A percentile compares a stretch with the other conserved stretches of the same genome.
These are phyloP conservation scores for Dascyllus trimaculatus DNA, from an alignment of 2,113 vertebrate species.

Conservation along the genomic window DNA sequence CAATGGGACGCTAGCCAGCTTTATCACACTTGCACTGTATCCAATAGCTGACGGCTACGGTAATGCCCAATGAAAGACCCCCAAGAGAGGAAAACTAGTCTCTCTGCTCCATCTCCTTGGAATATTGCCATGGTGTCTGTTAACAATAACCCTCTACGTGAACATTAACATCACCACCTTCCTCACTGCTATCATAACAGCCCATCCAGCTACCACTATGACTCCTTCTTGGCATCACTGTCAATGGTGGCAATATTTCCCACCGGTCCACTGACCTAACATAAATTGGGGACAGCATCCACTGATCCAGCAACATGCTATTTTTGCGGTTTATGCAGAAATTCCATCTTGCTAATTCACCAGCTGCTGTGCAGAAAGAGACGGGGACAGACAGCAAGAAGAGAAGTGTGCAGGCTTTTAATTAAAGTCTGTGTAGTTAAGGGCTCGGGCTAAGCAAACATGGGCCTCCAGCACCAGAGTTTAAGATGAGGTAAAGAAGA, in stretches of 20 bases:
- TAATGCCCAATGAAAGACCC: conserved; percentile 58
- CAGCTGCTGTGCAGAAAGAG: conserved; percentile 54
- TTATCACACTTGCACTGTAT: conserved; percentile 50
- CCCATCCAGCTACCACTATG: not conserved
- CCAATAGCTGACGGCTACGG: conserved; percentile 19
- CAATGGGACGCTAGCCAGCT: conserved; percentile 42
- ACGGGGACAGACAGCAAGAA: conserved; percentile 38
- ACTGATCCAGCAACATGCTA: not conserved
- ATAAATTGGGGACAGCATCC: not conserved
- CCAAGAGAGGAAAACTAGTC: conserved; percentile 55
- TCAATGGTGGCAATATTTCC: not conserved
- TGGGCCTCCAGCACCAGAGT: conserved; percentile 70
- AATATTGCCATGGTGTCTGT: conserved; percentile 32
- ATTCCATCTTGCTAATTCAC: conserved; percentile 30
- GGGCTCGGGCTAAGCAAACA: conserved; percentile 76
- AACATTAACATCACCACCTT: conserved; percentile 4
- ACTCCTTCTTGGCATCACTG: conserved; percentile 12
- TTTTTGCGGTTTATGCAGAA: conserved; percentile 21
- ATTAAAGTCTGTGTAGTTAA: conserved; percentile 79
- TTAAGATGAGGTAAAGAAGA: conserved; percentile 62
- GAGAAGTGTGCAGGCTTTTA: conserved; percentile 75
- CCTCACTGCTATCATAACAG: not conserved
- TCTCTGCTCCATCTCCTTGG: conserved; percentile 43
- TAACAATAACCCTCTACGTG: conserved; percentile 22
- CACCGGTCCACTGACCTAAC: not conserved